Percentiles rank a stretch among this genome's conserved stretches.
phyloP scores from a whole-genome alignment of 2,797 vertebrate genomes.

The Rousettus madagascariensis region DNA sequence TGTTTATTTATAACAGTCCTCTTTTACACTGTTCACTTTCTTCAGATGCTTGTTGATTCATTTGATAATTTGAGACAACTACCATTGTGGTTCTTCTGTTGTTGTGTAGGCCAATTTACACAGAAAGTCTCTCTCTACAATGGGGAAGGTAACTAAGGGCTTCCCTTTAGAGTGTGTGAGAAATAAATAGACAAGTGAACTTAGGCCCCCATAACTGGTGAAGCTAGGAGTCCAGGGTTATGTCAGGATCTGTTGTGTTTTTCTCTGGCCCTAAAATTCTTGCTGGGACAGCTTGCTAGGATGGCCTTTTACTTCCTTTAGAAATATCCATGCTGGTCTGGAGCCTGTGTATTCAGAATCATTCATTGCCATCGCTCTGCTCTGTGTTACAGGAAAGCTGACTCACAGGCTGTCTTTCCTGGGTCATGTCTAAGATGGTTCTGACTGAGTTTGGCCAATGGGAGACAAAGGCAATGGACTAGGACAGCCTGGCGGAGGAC shows the following conservation, averaged over 20 bases:
- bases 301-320: constrained; percentile 43
- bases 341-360: background rate
- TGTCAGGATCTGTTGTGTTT: constrained; percentile 22
- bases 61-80: background rate
- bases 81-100: background rate
- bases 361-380: background rate
- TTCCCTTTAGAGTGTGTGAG: background rate
- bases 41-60: background rate
- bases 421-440: background rate
- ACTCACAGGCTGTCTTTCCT: background rate
- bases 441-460: background rate
- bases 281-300: background rate
- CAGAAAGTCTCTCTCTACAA: background rate
- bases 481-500: background rate
- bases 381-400: background rate
- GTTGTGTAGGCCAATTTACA: fast-evolving
- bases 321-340: background rate
- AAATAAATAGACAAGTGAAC: background rate
- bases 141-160: background rate
- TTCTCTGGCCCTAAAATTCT: background rate
- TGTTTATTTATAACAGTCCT: background rate
- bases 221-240: background rate
- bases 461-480: background rate
- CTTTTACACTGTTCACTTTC: background rate
- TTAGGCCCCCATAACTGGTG: background rate